phyloP scores from a whole-genome alignment of 2,113 vertebrate species.

The Aix galericulata region DNA sequence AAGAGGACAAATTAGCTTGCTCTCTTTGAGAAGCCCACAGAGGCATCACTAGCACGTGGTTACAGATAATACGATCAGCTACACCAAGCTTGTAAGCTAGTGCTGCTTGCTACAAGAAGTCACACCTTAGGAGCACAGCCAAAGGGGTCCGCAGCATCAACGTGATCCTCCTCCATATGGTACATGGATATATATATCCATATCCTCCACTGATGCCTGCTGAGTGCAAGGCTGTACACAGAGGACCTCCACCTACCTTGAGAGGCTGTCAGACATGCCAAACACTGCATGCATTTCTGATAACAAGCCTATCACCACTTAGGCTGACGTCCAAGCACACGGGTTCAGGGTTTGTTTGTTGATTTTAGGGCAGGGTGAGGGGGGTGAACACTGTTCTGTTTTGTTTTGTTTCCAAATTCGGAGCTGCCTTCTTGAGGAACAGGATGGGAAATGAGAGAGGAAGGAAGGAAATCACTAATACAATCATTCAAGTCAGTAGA shows the following conservation, averaged over 20 bases:
- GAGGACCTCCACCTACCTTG: not conserved
- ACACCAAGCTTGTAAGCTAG: not conserved
- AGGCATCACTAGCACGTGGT: not conserved
- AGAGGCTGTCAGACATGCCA: not conserved
- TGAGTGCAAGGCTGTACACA: not conserved
- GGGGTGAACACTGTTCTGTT: not conserved
- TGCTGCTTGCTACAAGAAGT: not conserved
- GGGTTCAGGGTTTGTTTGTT: not conserved
- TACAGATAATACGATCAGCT: not conserved
- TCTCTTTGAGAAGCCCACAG: not conserved
- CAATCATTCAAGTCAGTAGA: not conserved
- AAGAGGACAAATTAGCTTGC: not conserved
- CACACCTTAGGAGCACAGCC: not conserved
- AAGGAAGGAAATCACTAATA: not conserved
- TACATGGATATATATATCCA: too few species aligned
- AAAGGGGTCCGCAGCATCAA: not conserved
- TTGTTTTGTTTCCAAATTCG: not conserved
- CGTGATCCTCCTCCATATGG: not conserved
- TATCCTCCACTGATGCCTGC: not conserved
- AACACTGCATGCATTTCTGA: not conserved
- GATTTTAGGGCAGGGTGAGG: not conserved
- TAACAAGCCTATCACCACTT: not conserved
- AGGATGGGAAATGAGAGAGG: not conserved
- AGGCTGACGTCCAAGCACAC: not conserved
- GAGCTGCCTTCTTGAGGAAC: not conserved